Evolutionary conservation across 2,113 vertebrate genomes (phyloP), one percentile per base, ranked within the genome.

Genomic region (Eptesicus fuscus): DNA sequence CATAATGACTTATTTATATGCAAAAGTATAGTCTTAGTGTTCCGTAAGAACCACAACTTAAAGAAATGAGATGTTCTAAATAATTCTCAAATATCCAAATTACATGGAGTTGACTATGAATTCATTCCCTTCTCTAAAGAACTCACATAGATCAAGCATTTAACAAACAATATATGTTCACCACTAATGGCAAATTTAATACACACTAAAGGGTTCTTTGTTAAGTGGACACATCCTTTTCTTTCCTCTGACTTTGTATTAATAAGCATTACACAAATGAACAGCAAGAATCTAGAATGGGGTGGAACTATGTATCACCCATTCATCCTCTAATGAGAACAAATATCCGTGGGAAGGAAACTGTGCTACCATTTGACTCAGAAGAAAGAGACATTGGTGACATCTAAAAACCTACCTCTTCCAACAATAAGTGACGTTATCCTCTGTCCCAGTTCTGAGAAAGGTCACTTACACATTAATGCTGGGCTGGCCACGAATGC

Each of bases 91-190:
- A 37, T 79, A 86, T 77, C 51, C 22, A 92, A 92, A 96, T 69
- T 0, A 8, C 10, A 73, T 8, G 3, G 47, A 77, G 79, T 18
- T n/a, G 42, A 94, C 76, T 94, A 74, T 95, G 73, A 80, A 65
- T 94, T 96, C 22, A 40, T 49, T 83, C 51, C 61, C n/a, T 51
- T 96, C 95, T 69, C 13, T 42, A 80, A 88, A 90, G 67, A 90
- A 63, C 2, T 85, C 65, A 70, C 5, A 85, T 59, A 87, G n/a
- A 65, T 59, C n/a, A 80, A 83, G n/a, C 28, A 51, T 20, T 83
- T 84, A 9, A n/a, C 65, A 92, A 88, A 40, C 28, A 77, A 70
- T 44, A 6, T n/a, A 9, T 59, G 84, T 90, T 87, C 23, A 61
- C 61, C 22, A 65, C 32, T 56, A 77, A 47, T 70, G 51, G 20